Evolutionary conservation across 2,113 vertebrate genomes (phyloP), one percentile per base, ranked within the genome.

Genomic region (Coryphaenoides rupestris): DNA sequence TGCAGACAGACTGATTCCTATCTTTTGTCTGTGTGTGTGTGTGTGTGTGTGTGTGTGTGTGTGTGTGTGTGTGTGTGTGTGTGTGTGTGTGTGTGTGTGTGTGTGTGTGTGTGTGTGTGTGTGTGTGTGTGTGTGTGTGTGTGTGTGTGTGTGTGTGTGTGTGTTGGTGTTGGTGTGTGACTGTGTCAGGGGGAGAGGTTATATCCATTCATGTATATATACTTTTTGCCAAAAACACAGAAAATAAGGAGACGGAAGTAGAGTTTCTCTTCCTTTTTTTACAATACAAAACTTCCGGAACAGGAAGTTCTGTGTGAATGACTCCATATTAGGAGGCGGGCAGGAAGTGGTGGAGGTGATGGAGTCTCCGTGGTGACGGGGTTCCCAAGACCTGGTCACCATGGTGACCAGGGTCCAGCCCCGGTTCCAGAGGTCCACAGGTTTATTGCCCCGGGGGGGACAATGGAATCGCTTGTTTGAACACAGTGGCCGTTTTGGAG

Each of bases 341-440:
- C 80, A 78, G 86, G 84, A 88, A 84, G 74, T 16, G 21, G 74
- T 16, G 21, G 78, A 83, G 84, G 79, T 85, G 83, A 83, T 83
- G 77, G 83, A 84, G 78, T 64, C 79, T 68, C 63, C 3, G 72
- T 79, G 71, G 78, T 69, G 78, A 80, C 80, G 50, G 74, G 53
- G 75, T 83, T 84, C 81, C 82, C 80, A 83, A 82, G 82, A 83
- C 73, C 75, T 68, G 76, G 83, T 79, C 62, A 28, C 72, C 66
- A 33, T 15, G 21, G 60, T 12, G 33, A 66, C 75, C 60, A 46
- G 65, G 74, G 81, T 80, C 77, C 72, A 74, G 65, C 67, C 73
- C 57, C 19, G 58, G 58, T 60, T 60, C 45, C 33, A 57, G 55
- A 13, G 57, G 15, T 24, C 23, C 21, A 49, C 50, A 74, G 67